Conservation (phyloP, 92 coral and sea anemone genomes). For the Epizoanthus rinbou region DNA sequence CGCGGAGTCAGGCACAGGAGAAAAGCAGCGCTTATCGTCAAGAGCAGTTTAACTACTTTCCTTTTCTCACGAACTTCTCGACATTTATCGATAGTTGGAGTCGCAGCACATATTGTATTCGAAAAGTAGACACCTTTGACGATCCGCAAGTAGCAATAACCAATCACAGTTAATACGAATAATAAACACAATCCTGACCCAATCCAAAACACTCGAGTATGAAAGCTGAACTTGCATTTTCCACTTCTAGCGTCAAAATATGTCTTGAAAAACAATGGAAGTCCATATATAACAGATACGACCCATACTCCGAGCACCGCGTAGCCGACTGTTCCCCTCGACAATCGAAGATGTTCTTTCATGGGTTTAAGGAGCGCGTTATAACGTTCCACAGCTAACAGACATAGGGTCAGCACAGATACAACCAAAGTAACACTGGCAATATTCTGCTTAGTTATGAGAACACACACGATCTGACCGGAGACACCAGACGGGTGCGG, state of each 20-base stretch:
- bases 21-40: conserved; percentile 52
- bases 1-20: conserved; percentile 56
- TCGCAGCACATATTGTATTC: conserved; percentile 27
- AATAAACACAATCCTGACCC: conserved; percentile 46
- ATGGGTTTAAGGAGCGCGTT: conserved; percentile 63
- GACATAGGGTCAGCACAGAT: conserved; percentile 57
- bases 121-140: conserved; percentile 51
- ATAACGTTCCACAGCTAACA: conserved; percentile 67
- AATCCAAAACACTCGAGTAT: conserved; percentile 57
- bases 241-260: conserved; percentile 45
- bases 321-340: conserved; percentile 47
- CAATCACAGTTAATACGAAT: conserved; percentile 40
- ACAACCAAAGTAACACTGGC: conserved; percentile 56
- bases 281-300: conserved; percentile 36
- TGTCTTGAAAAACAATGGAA: conserved; percentile 59
- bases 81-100: conserved; percentile 4
- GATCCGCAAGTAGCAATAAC: conserved; percentile 59
- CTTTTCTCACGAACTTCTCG: conserved; percentile 42
- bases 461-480: conserved; percentile 52
- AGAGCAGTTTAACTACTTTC: conserved; percentile 49
- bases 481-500: conserved; percentile 45
- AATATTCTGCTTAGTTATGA: conserved; percentile 55
- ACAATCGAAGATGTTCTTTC: conserved; percentile 56
- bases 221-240: conserved; percentile 53
- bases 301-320: conserved; percentile 55